Percentiles rank a stretch among this genome's conserved stretches.
phyloP scores from a whole-genome alignment of 2,113 vertebrate genomes.

The Gambusia holbrooki region DNA sequence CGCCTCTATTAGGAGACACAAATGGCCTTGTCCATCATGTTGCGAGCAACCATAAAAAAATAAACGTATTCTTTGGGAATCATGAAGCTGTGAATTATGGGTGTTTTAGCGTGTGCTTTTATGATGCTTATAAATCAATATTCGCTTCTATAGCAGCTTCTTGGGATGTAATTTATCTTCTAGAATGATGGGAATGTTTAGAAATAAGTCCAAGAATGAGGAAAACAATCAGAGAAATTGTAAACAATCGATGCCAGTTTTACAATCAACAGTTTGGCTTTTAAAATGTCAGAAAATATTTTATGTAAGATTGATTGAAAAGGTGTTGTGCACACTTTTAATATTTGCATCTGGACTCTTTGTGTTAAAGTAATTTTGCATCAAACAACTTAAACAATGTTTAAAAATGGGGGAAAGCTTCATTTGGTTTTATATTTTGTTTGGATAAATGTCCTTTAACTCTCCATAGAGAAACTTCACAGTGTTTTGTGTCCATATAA shows the following conservation, averaged over 20 bases:
- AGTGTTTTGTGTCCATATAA: background rate
- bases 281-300: background rate
- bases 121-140: background rate
- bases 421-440: too few species aligned
- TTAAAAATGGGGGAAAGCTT: background rate
- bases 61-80: background rate
- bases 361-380: background rate
- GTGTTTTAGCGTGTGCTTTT: background rate
- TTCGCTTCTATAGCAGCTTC: background rate
- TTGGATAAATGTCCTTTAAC: too few species aligned
- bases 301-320: too few species aligned
- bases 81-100: background rate
- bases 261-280: background rate
- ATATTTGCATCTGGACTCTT: background rate
- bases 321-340: background rate
- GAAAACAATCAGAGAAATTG: background rate
- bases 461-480: background rate
- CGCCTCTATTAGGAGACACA: slow-evolving; percentile 68
- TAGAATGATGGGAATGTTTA: background rate
- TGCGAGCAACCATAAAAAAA: slow-evolving; percentile 24
- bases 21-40: slow-evolving; percentile 54
- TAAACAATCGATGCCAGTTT: background rate
- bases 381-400: background rate
- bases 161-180: background rate
- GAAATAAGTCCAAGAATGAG: background rate